Percentiles rank a stretch among this genome's conserved stretches.
These are phyloP conservation scores for Crax fasciolata DNA, from an alignment of 2,797 vertebrate genomes.

Conservation along the genomic window DNA sequence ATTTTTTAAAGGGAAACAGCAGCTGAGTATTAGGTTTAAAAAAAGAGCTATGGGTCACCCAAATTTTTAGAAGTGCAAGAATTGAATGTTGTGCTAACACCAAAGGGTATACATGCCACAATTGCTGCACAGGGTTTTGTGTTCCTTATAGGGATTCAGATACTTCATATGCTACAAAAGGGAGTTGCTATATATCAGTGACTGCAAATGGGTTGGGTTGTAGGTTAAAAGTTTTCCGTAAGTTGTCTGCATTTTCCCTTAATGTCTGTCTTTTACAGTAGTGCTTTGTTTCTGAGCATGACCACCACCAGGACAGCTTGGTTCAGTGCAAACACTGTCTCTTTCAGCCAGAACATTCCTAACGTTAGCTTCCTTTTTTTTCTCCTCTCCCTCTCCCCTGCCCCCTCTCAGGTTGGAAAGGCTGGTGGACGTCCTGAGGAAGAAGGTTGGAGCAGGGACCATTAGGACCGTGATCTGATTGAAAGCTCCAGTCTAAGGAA, in stretches of 20 bases:
- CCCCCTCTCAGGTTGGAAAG: conserved; percentile 91
- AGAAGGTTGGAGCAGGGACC: conserved; percentile 94
- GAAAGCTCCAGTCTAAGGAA: conserved; percentile 82
- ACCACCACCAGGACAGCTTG: conserved; percentile 77
- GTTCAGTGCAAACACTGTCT: conserved; percentile 81
- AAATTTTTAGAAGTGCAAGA: background rate
- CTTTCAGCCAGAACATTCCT: conserved; percentile 81
- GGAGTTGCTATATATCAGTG: conserved; percentile 36
- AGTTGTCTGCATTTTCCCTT: conserved; percentile 72
- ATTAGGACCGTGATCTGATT: conserved; percentile 93
- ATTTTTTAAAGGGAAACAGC: background rate
- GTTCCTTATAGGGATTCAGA: background rate
- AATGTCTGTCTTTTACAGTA: conserved; percentile 76
- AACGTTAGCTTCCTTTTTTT: conserved; percentile 74
- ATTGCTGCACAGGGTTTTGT: conserved; percentile 10
- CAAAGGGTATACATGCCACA: background rate
- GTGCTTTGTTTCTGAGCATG: conserved; percentile 79
- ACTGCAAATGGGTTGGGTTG: conserved; percentile 46
- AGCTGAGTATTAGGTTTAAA: background rate
- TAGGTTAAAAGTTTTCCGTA: conserved; percentile 65
- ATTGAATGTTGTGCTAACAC: background rate
- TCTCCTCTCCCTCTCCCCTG: conserved; percentile 45
- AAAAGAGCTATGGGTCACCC: background rate
- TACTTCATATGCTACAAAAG: conserved; percentile 37
- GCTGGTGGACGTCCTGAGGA: conserved; percentile 96